Conservation (phyloP, 2,113 vertebrate genomes). For the Copsychus sechellarum region DNA sequence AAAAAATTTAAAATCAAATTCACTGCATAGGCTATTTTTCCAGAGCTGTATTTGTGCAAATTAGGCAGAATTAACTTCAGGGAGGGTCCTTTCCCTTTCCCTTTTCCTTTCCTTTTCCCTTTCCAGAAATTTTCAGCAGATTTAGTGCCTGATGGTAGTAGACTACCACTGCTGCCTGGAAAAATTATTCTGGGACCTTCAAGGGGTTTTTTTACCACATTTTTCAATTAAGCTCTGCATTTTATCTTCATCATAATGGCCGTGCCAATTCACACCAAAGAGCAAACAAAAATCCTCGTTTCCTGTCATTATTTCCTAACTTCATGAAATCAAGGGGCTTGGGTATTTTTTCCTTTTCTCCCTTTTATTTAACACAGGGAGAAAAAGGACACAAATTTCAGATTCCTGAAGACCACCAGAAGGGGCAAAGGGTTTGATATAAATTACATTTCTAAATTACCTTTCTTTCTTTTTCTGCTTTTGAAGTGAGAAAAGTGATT, state of each 20-base stretch:
- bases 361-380: neutral
- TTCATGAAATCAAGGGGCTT: conserved; percentile 66
- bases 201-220: conserved; percentile 88
- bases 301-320: conserved; percentile 73
- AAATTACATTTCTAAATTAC: conserved; percentile 75
- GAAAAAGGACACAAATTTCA: conserved; percentile 73
- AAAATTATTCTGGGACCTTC: conserved; percentile 83
- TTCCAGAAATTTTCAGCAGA: conserved; percentile 77
- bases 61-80: conserved; percentile 82
- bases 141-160: conserved; percentile 70
- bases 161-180: conserved; percentile 75
- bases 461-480: conserved; percentile 24
- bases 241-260: conserved; percentile 87
- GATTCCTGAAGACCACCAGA: conserved; percentile 73
- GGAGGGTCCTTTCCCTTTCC: no score
- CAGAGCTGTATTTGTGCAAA: conserved; percentile 76
- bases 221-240: conserved; percentile 96
- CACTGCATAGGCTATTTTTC: conserved; percentile 67
- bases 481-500: neutral
- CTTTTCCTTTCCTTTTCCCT: conserved; percentile 71
- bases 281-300: conserved; percentile 78
- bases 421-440: conserved; percentile 76
- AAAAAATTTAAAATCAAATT: neutral
- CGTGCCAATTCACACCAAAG: conserved; percentile 81
- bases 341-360: neutral